Conservation (phyloP, 2,888 invertebrate species). For the Melanophora roralis region DNA sequence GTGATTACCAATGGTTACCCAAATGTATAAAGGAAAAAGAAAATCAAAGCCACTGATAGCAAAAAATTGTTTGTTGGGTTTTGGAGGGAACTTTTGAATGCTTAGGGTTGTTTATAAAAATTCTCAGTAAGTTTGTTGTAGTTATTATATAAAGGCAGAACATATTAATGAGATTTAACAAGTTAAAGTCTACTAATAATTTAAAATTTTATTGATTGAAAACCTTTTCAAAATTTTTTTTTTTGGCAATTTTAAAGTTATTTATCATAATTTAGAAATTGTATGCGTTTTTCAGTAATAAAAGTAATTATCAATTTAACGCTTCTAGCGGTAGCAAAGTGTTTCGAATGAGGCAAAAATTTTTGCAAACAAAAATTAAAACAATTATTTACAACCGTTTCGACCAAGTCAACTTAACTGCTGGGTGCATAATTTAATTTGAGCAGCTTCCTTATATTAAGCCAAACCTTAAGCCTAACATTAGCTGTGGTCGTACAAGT, state of each 20-base stretch:
- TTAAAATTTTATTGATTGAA: no score
- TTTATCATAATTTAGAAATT: neutral
- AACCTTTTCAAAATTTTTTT: no score
- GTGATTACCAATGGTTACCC: no score
- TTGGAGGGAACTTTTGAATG: no score
- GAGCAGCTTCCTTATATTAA: slow-evolving; percentile 42
- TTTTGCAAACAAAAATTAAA: slow-evolving; percentile 23
- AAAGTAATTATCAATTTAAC: slow-evolving; percentile 30
- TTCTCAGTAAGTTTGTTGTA: no score
- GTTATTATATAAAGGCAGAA: no score
- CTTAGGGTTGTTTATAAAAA: no score
- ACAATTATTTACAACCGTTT: slow-evolving; percentile 14
- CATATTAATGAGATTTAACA: no score
- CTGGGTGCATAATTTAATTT: slow-evolving; percentile 15
- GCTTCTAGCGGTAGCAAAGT: slow-evolving; percentile 18
- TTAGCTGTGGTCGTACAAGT: neutral
- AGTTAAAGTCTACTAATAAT: no score
- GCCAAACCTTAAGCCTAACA: neutral
- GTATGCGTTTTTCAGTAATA: neutral
- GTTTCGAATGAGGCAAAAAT: neutral
- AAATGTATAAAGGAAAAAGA: no score
- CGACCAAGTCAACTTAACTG: neutral
- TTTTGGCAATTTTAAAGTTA: neutral
- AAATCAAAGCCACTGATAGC: no score
- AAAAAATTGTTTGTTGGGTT: no score